Evolutionary conservation across 2,797 vertebrate species (phyloP).

Genomic region (Arvicola amphibius): DNA sequence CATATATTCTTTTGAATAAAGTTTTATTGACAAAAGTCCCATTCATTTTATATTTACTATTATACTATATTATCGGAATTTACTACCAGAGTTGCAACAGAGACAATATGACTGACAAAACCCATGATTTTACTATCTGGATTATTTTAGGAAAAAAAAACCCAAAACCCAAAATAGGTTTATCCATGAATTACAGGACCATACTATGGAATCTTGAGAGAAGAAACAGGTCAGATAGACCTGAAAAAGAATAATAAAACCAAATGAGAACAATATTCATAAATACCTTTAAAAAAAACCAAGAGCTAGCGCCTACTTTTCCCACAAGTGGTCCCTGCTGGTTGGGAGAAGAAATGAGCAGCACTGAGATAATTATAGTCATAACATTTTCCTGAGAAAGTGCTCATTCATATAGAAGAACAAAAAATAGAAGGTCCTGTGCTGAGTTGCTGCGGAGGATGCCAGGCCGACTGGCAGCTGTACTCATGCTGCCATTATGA

Average conservation of each 20-base stretch:
- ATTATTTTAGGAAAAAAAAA: neutral
- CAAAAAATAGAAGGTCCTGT: neutral
- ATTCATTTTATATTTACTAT: neutral
- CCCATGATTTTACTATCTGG: neutral
- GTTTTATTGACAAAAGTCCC: neutral
- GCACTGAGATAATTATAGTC: slow-evolving; percentile 13
- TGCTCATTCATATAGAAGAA: neutral
- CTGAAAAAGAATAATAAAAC: neutral
- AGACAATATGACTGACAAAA: neutral
- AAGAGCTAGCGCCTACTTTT: neutral
- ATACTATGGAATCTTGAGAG: neutral
- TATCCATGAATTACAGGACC: neutral
- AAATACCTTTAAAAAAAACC: neutral
- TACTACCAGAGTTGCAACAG: neutral
- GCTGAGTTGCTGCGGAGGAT: neutral
- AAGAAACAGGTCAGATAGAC: neutral
- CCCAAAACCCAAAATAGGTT: neutral
- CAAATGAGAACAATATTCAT: neutral
- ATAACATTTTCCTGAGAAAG: slow-evolving; percentile 53
- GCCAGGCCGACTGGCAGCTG: neutral
- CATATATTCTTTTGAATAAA: neutral
- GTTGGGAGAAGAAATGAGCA: neutral
- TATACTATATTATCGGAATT: neutral
- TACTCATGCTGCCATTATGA: neutral
- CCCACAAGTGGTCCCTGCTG: neutral